Evolutionary conservation across 2,888 invertebrate genomes (phyloP), one percentile per base, ranked within the genome.

Genomic region (Oxycera nigricornis): DNA sequence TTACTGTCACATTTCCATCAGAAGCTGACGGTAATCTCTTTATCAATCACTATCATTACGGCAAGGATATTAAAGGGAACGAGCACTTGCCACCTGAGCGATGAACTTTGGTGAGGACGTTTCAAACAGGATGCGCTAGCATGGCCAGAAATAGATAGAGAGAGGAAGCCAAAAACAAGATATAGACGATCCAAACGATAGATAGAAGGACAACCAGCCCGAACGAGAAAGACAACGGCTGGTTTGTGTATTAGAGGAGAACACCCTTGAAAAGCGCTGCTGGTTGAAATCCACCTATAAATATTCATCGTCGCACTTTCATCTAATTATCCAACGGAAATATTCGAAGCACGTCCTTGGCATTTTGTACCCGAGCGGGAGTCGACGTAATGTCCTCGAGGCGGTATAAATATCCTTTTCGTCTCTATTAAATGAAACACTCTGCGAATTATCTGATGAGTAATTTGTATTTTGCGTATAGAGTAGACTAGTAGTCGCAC

Each of bases 241-340:
- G 22, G 65, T 11, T 22, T 28, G 59, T 30, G 59, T 41, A 11
- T 24, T 55, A 2, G 31, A n/a, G 65, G 39, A 65, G 24, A n/a
- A n/a, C n/a, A 65, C 39, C 65, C 41, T 24, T 65, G 65, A 65
- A 65, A 39, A 39, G 41, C 65, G 30, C 41, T 39, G 39, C 39
- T 24, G 65, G 6, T n/a, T 65, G 70, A 70, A 70, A 70, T 70
- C 72, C 41, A 35, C 41, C 72, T 59, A 72, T 72, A 72, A 72
- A 72, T 72, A 72, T 72, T 72, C 72, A 72, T 72, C 59, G 59
- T 61, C 39, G 57, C 72, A 72, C 59, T 72, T 72, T 72, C 59
- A 72, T 72, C 72, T 72, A 72, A 72, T 72, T 72, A 72, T 72
- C 72, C 72, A 39, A 59, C 57, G 59, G 72, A 72, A 72, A 72